Evolutionary conservation across 2,113 vertebrate species (phyloP).

Genomic region (Calidris pugnax): DNA sequence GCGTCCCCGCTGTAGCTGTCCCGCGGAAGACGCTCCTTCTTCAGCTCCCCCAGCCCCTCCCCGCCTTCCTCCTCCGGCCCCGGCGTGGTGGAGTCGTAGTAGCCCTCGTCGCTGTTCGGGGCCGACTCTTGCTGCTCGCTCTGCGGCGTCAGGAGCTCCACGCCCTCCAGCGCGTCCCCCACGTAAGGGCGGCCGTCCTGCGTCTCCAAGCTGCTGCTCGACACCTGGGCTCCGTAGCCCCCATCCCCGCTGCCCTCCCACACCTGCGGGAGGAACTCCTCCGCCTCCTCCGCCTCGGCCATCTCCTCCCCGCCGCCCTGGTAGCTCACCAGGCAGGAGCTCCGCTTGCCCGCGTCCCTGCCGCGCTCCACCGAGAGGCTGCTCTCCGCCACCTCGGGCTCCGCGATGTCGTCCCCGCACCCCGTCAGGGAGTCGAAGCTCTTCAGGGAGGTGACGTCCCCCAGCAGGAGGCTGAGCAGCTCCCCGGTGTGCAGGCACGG

Average conservation of each 20-base stretch:
- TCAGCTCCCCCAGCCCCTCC: conserved; percentile 77
- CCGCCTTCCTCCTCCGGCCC: conserved; percentile 88
- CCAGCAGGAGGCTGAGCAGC: conserved; percentile 86
- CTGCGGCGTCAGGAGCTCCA: conserved; percentile 85
- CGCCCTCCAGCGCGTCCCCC: conserved; percentile 63
- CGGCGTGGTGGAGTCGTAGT: conserved; percentile 94
- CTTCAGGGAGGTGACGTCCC: conserved; percentile 92
- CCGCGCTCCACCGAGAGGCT: conserved; percentile 86
- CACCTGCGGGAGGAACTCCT: conserved; percentile 84
- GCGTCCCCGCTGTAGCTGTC: conserved; percentile 98
- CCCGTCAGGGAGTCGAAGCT: conserved; percentile 97
- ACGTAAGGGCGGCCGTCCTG: conserved; percentile 49
- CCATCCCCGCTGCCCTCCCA: conserved; percentile 74
- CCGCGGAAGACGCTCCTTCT: conserved; percentile 84
- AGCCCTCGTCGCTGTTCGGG: conserved; percentile 95
- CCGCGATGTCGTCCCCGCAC: conserved; percentile 95
- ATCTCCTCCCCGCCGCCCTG: conserved; percentile 98
- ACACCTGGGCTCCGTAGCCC: conserved; percentile 68
- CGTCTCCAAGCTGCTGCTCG: conserved; percentile 47
- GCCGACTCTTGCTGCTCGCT: conserved; percentile 94
- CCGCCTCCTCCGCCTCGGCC: conserved; percentile 91
- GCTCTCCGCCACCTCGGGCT: conserved; percentile 92
- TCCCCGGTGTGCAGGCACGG: conserved; percentile 78
- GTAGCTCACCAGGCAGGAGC: conserved; percentile 93
- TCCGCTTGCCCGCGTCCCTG: conserved; percentile 85